Percentiles rank a stretch among this genome's conserved stretches.
These are phyloP conservation scores for Dicrostonyx torquatus DNA, from an alignment of 2,797 vertebrate genomes.

Conservation along the genomic window DNA sequence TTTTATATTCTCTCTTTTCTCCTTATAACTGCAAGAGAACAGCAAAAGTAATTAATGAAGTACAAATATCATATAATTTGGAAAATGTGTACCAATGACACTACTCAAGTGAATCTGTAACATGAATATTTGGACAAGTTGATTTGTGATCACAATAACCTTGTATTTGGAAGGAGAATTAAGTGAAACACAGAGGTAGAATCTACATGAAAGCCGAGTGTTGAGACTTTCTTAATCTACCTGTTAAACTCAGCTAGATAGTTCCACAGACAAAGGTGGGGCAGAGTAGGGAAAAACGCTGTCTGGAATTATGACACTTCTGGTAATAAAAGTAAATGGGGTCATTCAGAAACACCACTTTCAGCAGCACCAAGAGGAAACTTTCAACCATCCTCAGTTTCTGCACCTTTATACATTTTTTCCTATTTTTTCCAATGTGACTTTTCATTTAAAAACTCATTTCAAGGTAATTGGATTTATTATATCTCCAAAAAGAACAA, in stretches of 20 bases:
- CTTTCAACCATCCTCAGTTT: not conserved
- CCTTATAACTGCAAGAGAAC: not conserved
- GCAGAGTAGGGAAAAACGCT: not conserved
- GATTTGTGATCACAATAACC: constrained; percentile 65
- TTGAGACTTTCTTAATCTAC: constrained; percentile 12
- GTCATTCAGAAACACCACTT: not conserved
- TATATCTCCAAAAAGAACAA: not conserved
- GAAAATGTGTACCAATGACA: not conserved
- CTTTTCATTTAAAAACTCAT: not conserved
- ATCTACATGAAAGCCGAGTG: not conserved
- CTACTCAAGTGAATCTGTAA: not conserved
- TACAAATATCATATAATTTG: constrained; percentile 33
- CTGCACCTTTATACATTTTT: not conserved
- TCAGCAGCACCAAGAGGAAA: not conserved
- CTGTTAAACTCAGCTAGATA: constrained; percentile 33
- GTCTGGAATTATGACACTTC: not conserved
- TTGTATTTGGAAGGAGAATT: not conserved
- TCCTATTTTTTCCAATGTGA: not conserved
- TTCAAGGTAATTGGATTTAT: not conserved
- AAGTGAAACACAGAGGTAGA: not conserved
- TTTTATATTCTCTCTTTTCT: not conserved
- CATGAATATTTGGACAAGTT: constrained; percentile 5
- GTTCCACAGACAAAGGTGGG: not conserved
- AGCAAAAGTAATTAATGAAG: not conserved
- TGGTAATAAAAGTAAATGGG: not conserved